phyloP scores from a whole-genome alignment of 2,113 vertebrate genomes.

The Gadus chalcogrammus region DNA sequence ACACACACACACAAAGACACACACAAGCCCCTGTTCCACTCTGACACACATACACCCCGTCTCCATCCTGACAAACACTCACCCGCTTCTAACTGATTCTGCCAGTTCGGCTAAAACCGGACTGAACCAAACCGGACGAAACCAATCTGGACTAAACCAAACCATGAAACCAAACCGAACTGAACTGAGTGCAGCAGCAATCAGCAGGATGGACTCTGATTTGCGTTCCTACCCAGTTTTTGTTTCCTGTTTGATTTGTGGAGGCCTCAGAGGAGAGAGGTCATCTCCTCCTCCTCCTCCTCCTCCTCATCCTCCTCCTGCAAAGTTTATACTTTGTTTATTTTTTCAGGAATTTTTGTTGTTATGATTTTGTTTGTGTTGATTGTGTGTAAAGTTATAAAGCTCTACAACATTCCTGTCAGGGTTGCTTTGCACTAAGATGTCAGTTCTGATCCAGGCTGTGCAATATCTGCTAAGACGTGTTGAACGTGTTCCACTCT shows the following conservation, averaged over 20 bases:
- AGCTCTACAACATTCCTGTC: constrained; percentile 93
- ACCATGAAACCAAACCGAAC: no score
- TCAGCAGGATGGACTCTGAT: constrained; percentile 72
- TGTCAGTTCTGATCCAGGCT: constrained; percentile 78
- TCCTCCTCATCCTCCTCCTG: no score
- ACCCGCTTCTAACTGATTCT: no score
- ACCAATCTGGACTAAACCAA: no score
- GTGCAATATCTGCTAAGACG: constrained; percentile 91
- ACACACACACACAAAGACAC: no score
- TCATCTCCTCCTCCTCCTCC: no score
- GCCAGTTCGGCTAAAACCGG: no score
- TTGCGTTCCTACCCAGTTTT: constrained; percentile 79
- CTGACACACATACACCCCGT: no score
- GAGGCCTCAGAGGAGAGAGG: constrained; percentile 18
- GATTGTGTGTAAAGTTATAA: constrained; percentile 33
- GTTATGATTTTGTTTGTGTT: constrained; percentile 61
- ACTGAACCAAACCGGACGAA: no score
- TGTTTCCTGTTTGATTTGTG: constrained; percentile 72
- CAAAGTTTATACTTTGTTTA: neutral
- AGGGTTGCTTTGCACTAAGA: constrained; percentile 87
- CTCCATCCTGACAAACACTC: no score
- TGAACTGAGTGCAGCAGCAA: neutral
- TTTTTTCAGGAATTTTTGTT: constrained; percentile 14
- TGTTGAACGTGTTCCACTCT: constrained; percentile 61
- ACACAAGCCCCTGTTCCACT: no score